phyloP scores from a whole-genome alignment of 2,888 invertebrate genomes.

The Pseudococcus viburni region DNA sequence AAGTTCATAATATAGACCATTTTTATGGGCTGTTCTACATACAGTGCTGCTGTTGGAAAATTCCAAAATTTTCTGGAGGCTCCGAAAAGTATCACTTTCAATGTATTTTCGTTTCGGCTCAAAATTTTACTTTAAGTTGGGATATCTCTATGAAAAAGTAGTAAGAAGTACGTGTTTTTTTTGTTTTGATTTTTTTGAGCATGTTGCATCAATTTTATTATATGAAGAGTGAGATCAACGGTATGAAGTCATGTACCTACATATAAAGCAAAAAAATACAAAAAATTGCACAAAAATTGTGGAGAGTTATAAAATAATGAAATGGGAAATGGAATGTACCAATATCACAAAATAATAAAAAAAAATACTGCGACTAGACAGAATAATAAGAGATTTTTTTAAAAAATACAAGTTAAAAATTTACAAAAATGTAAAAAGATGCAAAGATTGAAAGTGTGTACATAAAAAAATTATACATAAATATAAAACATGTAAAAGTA shows the following conservation, averaged over 20 bases:
- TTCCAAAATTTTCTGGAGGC: too few relatives aligned
- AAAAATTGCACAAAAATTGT: slow-evolving; percentile 17
- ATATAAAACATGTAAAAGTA: slow-evolving; percentile 52
- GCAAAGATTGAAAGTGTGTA: neutral
- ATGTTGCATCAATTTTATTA: too few relatives aligned
- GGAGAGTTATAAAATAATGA: neutral
- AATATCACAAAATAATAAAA: slow-evolving; percentile 32
- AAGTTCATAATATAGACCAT: too few relatives aligned
- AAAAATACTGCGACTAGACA: slow-evolving; percentile 45
- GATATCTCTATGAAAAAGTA: too few relatives aligned
- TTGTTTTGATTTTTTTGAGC: too few relatives aligned
- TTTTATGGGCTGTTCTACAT: too few relatives aligned
- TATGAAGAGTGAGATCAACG: slow-evolving; percentile 23
- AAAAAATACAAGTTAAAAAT: slow-evolving; percentile 21
- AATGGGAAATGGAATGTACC: slow-evolving; percentile 35
- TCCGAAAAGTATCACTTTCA: too few relatives aligned
- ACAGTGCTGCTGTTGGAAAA: too few relatives aligned
- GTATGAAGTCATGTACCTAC: slow-evolving; percentile 12
- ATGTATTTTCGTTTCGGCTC: too few relatives aligned
- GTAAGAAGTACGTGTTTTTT: too few relatives aligned
- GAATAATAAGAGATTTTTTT: neutral
- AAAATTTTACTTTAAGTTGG: too few relatives aligned
- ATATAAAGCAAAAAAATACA: neutral
- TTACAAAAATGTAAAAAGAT: slow-evolving; percentile 20
- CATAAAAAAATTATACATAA: slow-evolving; percentile 24